Base-by-base conservation (phyloP, 2,888 invertebrate genomes). In the Dicycla oo region DNA sequence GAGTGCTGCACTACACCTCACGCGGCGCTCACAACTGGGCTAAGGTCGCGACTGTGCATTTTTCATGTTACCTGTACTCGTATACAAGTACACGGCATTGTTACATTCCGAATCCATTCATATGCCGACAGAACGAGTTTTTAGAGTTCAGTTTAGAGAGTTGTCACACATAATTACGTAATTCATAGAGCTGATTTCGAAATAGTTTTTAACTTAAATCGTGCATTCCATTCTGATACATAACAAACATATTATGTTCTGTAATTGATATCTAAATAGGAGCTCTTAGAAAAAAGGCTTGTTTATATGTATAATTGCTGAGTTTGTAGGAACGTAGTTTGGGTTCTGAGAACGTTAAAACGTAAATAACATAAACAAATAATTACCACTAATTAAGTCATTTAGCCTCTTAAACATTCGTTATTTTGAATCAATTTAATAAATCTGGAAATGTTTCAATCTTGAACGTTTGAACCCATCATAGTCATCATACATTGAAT, bases 31-130 rank as follows among this genome's bases (percentile, higher is more conserved):
- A 81, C 89, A 93, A 92, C 88, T 94, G 87, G 94, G 94, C 93
- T 94, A 95, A 95, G 95, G 95, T 93, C 94, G 91, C 87, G 84
- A 81, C 86, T 87, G 89, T 92, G 91, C 92, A 93, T 93, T 94
- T 94, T 94, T 92, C 90, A 92, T 84, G 83, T 82, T 80, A 86
- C 82, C 87, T 87, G 88, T 87, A 86, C 82, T 87, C 87, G 88
- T 87, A 84, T 79, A 78, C 70, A 77, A 74, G 76, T 71, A 75
- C 78, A 69, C 63, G 69, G 84, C 80, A 86, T 82, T 84, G 84
- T 84, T 84, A 84, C 85, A 86, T 75, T 84, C 80, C 80, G 72
- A 79, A 83, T 80, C 75, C 83, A 86, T 86, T 83, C 80, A 86
- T 85, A 82, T 81, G 76, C 66, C 62, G 45, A 54, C 73, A 73